Evolutionary conservation across 1,140 invertebrate species (phyloP).

Genomic region (Lysiphlebus fabarum): DNA sequence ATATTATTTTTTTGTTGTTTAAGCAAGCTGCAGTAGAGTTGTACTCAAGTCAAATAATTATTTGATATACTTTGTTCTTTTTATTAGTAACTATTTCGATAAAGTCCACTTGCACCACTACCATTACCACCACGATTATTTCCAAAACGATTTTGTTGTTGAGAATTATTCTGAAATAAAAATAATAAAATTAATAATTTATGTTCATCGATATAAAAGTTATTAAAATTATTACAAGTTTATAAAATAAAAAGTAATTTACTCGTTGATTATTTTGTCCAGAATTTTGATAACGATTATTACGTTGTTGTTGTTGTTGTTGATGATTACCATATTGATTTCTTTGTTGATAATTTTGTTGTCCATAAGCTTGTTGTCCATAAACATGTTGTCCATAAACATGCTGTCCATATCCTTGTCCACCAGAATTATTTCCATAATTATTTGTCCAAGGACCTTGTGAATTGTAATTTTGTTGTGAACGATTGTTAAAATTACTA

Average conservation of each 20-base stretch:
- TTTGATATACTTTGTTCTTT: too few species aligned
- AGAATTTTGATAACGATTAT: slow-evolving; percentile 17
- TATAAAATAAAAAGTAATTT: slow-evolving; percentile 11
- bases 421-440: slow-evolving; percentile 24
- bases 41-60: too few species aligned
- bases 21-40: too few species aligned
- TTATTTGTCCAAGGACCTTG: slow-evolving; percentile 13
- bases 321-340: slow-evolving; percentile 21
- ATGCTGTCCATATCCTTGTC: slow-evolving; percentile 17
- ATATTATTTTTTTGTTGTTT: too few species aligned
- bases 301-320: slow-evolving; percentile 2
- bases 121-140: slow-evolving; percentile 14
- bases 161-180: slow-evolving; percentile 29
- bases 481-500: slow-evolving; percentile 21
- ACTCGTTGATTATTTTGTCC: slow-evolving; percentile 22
- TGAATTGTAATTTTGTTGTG: slow-evolving; percentile 22
- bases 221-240: slow-evolving; percentile 3
- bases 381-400: too few species aligned
- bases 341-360: slow-evolving; percentile 24
- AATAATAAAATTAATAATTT: slow-evolving; percentile 4
- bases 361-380: slow-evolving; percentile 26
- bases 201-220: not conserved
- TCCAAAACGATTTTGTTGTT: slow-evolving; percentile 30
- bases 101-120: too few species aligned
- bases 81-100: too few species aligned